These are phyloP conservation scores for Synergus gifuensis DNA, from an alignment of 2,888 invertebrate species.

Conservation along the genomic window DNA sequence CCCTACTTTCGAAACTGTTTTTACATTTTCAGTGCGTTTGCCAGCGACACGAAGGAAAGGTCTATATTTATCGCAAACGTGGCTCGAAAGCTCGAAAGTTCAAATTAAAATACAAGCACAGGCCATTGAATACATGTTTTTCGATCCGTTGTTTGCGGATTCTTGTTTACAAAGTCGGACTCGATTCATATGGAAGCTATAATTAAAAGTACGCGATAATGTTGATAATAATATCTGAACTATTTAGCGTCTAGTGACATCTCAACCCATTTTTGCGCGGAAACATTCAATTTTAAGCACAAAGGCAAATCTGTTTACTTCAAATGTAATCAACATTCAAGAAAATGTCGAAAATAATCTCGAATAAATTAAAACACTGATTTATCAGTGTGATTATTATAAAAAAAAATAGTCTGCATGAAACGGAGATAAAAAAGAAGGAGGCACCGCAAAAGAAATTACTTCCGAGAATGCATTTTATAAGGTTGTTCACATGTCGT, in stretches of 20 bases:
- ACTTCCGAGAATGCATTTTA: too few species aligned
- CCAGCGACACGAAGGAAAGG: conserved; percentile 43
- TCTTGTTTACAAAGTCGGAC: conserved; percentile 42
- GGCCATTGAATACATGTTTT: conserved; percentile 49
- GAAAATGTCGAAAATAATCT: background rate
- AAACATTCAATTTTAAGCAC: background rate
- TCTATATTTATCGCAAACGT: conserved; percentile 50
- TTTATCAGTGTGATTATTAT: background rate
- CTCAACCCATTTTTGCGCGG: background rate
- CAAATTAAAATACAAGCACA: conserved; percentile 49
- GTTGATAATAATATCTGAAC: conserved; percentile 39
- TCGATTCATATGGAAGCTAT: conserved; percentile 30
- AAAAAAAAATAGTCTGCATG: background rate
- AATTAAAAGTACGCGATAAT: conserved; percentile 52
- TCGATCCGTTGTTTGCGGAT: conserved; percentile 46
- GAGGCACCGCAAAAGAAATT: too few species aligned
- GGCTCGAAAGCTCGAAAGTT: conserved; percentile 51
- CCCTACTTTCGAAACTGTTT: background rate
- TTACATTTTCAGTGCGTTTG: background rate
- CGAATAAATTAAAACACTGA: background rate
- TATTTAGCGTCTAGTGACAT: background rate
- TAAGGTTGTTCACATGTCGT: too few species aligned
- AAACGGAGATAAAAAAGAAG: too few species aligned
- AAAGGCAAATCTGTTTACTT: background rate
- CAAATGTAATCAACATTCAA: background rate